Evolutionary conservation across 2,113 vertebrate species (phyloP).

Genomic region (Gallinago media): DNA sequence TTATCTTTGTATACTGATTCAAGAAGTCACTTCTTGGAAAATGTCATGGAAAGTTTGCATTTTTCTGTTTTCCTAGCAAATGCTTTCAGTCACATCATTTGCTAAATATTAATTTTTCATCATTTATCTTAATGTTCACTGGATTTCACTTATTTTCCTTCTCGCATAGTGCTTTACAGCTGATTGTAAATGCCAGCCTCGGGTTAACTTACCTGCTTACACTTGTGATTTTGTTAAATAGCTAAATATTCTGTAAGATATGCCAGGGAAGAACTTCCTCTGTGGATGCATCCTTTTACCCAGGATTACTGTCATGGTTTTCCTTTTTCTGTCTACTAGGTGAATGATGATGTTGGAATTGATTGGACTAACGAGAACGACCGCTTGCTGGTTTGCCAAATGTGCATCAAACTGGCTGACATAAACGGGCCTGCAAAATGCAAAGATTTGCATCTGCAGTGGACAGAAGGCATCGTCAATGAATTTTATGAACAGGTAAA

Average conservation of each 20-base stretch:
- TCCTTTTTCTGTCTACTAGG: constrained; percentile 72
- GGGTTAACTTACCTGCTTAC: neutral
- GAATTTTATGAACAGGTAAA: constrained; percentile 98
- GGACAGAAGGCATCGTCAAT: constrained; percentile 98
- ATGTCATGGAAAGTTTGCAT: neutral
- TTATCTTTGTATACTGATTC: neutral
- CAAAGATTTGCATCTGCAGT: constrained; percentile 94
- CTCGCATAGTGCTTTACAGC: neutral
- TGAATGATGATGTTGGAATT: constrained; percentile 95
- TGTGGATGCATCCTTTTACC: neutral
- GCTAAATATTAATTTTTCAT: neutral
- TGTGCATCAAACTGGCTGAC: constrained; percentile 98
- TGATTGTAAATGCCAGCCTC: neutral
- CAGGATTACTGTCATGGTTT: neutral
- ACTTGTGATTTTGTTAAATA: neutral
- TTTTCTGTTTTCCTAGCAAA: neutral
- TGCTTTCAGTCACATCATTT: neutral
- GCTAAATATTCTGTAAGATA: neutral
- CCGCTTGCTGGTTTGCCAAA: constrained; percentile 95
- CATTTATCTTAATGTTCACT: neutral
- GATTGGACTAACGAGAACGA: constrained; percentile 98
- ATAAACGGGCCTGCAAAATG: constrained; percentile 96
- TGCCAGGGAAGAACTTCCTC: neutral
- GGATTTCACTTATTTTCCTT: neutral
- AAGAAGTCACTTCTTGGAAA: neutral